Percentiles rank a stretch among this genome's conserved stretches.
These are phyloP conservation scores for Pimephales promelas DNA, from an alignment of 2,113 vertebrate species.

Conservation along the genomic window DNA sequence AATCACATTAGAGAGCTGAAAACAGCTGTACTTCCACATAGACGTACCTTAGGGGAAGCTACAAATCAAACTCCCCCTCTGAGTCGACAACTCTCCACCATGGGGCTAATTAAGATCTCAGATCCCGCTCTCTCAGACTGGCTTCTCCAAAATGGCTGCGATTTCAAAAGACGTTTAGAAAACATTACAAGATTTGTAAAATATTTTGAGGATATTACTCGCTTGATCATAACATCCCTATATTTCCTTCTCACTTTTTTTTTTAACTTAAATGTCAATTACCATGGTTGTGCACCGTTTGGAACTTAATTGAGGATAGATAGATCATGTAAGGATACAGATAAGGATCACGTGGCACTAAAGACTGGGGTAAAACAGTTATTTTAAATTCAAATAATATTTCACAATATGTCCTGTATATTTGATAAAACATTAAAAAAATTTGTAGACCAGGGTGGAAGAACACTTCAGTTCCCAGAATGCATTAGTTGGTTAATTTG, in stretches of 20 bases:
- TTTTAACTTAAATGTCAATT: no score
- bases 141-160: conserved; percentile 8
- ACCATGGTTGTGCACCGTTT: no score
- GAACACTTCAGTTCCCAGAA: background rate
- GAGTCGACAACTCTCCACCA: conserved; percentile 28
- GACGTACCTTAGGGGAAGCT: conserved; percentile 29
- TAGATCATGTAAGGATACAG: no score
- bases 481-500: background rate
- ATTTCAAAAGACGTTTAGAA: background rate
- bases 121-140: conserved; percentile 3
- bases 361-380: background rate
- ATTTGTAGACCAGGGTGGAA: background rate
- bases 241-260: background rate
- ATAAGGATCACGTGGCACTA: background rate
- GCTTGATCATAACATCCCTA: background rate
- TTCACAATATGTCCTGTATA: background rate
- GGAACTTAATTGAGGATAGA: no score
- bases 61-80: conserved; percentile 27
- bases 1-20: conserved; percentile 11
- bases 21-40: conserved; percentile 30
- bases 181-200: background rate
- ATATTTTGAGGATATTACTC: background rate
- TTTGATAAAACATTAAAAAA: background rate
- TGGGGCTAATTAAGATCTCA: conserved; percentile 33
- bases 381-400: background rate